Evolutionary conservation across 2,797 vertebrate genomes (phyloP), one percentile per base, ranked within the genome.

Genomic region (Lepus oiostolus): DNA sequence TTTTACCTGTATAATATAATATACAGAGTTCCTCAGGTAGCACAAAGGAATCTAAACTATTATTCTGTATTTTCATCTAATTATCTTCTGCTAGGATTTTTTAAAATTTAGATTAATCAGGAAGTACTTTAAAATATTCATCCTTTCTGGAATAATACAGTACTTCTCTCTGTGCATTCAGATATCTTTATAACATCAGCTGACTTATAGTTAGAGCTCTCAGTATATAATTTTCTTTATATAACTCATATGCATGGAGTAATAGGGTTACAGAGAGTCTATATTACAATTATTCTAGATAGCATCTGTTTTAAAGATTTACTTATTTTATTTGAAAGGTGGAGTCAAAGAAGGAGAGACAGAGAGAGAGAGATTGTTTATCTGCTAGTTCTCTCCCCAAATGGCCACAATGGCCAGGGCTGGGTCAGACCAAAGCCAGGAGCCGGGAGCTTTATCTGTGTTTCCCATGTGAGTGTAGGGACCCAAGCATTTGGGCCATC

Each of bases 41-140:
- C 28, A 85, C 8, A 83, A 82, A 80, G 68, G n/a, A 85, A 90
- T 38, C 50, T 30, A 85, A 93, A 79, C 77, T 68, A 72, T 50
- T 71, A 3, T 22, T 35, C 17, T 32, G 19, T 60, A 85, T 14
- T 81, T 63, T 81, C 38, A 74, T 47, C 52, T 91, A 52, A 70
- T 30, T 71, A 80, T 68, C 52, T 77, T 81, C 28, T 50, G 11
- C 58, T 79, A 92, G 38, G 58, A 74, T 16, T 90, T 70, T 71
- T 94, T 60, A 35, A 52, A 90, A 91, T 14, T 88, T 70, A 95
- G 32, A 86, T 86, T 75, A 72, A 89, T 5, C 32, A 60, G 63
- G 26, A 77, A 91, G 32, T 68, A 6, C 12, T 84, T 87, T 62
- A 85, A 96, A 95, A 68, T 58, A 42, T 13, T 65, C 38, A 80